phyloP scores from a whole-genome alignment of 1,140 invertebrate genomes.

The Pseudoatta argentina region DNA sequence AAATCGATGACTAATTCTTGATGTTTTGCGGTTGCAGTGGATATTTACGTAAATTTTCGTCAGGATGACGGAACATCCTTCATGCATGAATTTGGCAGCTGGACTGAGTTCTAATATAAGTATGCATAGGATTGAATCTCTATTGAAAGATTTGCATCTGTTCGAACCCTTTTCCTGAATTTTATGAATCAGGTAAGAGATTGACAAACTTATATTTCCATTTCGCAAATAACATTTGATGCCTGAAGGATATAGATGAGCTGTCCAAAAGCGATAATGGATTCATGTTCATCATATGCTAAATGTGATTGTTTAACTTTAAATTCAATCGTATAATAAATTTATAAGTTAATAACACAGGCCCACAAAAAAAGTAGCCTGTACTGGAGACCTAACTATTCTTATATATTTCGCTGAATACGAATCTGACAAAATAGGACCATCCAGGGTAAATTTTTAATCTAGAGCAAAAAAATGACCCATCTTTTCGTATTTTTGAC shows the following conservation, averaged over 20 bases:
- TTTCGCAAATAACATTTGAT: conserved; percentile 38
- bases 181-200: conserved; percentile 48
- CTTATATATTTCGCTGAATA: too few species aligned
- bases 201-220: background rate
- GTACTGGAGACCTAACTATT: too few species aligned
- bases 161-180: conserved; percentile 11
- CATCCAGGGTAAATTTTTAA: too few species aligned
- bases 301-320: background rate
- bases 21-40: conserved; percentile 72
- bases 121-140: background rate
- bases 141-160: conserved; percentile 70
- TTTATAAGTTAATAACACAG: background rate
- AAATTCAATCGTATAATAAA: background rate
- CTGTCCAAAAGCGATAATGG: background rate
- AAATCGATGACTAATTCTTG: conserved; percentile 31
- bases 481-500: too few species aligned
- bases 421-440: too few species aligned
- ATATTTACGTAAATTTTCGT: conserved; percentile 81
- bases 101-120: conserved; percentile 1
- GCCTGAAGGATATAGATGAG: conserved; percentile 10
- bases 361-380: too few species aligned
- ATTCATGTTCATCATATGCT: background rate
- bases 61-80: conserved; percentile 71
- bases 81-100: conserved; percentile 56
- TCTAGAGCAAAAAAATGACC: too few species aligned